phyloP scores from a whole-genome alignment of 1,140 invertebrate genomes.

The Bombus sylvicola region DNA sequence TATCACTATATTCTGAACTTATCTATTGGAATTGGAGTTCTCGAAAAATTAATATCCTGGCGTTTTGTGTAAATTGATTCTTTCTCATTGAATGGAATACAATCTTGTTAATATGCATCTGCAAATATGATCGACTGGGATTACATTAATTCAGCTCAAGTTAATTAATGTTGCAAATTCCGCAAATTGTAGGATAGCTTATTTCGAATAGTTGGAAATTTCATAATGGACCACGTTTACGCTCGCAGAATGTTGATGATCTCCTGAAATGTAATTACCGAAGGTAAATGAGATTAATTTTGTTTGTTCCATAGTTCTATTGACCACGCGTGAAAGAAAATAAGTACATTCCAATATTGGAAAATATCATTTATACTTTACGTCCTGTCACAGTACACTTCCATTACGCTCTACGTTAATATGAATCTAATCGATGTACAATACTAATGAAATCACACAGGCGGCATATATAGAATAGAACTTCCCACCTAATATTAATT shows the following conservation, averaged over 20 bases:
- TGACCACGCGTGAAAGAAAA: not conserved
- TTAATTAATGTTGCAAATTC: not conserved
- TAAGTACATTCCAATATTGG: not conserved
- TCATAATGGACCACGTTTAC: conserved; percentile 3
- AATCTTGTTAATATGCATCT: not conserved
- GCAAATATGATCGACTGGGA: not conserved
- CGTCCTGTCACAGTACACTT: not conserved
- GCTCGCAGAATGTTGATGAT: not conserved
- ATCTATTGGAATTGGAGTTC: not conserved
- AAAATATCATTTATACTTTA: not conserved
- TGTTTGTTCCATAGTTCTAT: not conserved
- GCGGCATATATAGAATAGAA: too few species aligned
- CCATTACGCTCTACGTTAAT: not conserved
- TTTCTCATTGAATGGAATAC: not conserved
- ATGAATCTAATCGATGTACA: too few species aligned
- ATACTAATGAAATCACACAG: too few species aligned
- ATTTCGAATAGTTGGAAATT: conserved; percentile 2
- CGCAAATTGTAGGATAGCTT: not conserved
- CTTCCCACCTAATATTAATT: too few species aligned
- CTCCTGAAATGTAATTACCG: not conserved
- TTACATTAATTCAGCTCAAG: conserved; percentile 1
- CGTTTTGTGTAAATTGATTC: not conserved
- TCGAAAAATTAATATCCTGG: not conserved
- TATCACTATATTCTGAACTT: too few species aligned
- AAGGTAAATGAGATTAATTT: not conserved